Evolutionary conservation across 2,113 vertebrate species (phyloP), one percentile per base, ranked within the genome.

Genomic region (Stomatorhinus ivindoensis): DNA sequence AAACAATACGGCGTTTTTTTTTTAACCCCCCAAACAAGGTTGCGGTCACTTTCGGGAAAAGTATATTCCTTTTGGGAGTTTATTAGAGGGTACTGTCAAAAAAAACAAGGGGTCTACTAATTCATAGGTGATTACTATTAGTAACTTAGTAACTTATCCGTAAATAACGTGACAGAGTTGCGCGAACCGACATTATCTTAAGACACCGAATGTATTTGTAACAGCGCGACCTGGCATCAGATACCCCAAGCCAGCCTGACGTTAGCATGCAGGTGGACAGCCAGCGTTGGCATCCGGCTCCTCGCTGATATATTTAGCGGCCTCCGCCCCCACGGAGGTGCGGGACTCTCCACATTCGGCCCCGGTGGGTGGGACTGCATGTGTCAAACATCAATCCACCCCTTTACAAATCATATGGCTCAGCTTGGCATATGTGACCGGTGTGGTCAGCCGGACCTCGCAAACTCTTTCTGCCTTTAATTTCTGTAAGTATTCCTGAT

Each of bases 261-360:
- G 13, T 31, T 31, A 69, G 73, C 35, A 19, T 42, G 73, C 11
- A 42, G 73, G 73, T 80, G 35, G 73, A 80, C 73, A 5, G 31
- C 35, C 13, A 42, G 39, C 35, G 13, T 4, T 42, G 73, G 73
- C 5, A 80, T 80, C 31, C 31, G 35, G 35, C 31, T 80, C 27
- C 61, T 89, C 17, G 82, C 91, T 35, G 50, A 55, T 87, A 55
- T 61, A 39, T 58, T 58, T 58, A 55, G 53, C 86, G 87, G 15
- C 58, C 13, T 39, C 55, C 87, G 42, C 55, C 58, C 61, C 39
- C 39, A 44, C 13, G 80, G 58, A 93, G 91, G 90, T 84, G 89
- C 35, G 89, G 83, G 39, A 87, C 50, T 89, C 89, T 51, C 88
- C 91, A 89, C 89, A 90, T 90, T 91, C 69, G 61, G 48, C 24